A percentile compares a stretch with the other conserved stretches of the same genome.
These are phyloP conservation scores for Pandemis corylana DNA, from an alignment of 2,888 invertebrate species.

Conservation along the genomic window DNA sequence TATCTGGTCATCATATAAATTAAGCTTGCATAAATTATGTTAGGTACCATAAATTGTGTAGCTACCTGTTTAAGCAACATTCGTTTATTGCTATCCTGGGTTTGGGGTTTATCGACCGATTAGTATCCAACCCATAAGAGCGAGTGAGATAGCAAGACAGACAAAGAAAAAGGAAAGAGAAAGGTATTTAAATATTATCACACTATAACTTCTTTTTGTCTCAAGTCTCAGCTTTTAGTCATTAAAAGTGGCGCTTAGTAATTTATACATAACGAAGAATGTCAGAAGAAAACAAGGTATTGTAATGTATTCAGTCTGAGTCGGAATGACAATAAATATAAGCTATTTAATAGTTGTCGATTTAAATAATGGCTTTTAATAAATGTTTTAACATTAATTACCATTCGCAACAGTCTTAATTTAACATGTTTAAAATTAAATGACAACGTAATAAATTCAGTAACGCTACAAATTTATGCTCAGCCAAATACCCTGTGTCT, in stretches of 20 bases:
- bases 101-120: too few relatives aligned
- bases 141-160: too few relatives aligned
- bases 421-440: neutral
- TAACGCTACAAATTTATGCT: too few relatives aligned
- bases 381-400: neutral
- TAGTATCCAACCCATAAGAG: too few relatives aligned
- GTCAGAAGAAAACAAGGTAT: conserved; percentile 7
- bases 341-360: neutral
- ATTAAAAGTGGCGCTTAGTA: neutral
- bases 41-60: too few relatives aligned
- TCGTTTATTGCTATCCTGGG: too few relatives aligned
- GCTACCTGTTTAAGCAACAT: too few relatives aligned
- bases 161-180: too few relatives aligned
- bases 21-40: too few relatives aligned
- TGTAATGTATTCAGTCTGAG: conserved; percentile 13
- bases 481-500: too few relatives aligned
- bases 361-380: conserved; percentile 5
- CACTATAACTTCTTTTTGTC: neutral
- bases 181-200: too few relatives aligned
- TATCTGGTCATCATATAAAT: too few relatives aligned
- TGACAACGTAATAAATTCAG: neutral
- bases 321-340: neutral
- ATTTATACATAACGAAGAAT: conserved; percentile 7
- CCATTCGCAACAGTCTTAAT: neutral
- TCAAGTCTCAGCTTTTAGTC: neutral